Percentiles rank a stretch among this genome's conserved stretches.
phyloP scores from a whole-genome alignment of 2,797 vertebrate genomes.

The Yasuhikotakia modesta region DNA sequence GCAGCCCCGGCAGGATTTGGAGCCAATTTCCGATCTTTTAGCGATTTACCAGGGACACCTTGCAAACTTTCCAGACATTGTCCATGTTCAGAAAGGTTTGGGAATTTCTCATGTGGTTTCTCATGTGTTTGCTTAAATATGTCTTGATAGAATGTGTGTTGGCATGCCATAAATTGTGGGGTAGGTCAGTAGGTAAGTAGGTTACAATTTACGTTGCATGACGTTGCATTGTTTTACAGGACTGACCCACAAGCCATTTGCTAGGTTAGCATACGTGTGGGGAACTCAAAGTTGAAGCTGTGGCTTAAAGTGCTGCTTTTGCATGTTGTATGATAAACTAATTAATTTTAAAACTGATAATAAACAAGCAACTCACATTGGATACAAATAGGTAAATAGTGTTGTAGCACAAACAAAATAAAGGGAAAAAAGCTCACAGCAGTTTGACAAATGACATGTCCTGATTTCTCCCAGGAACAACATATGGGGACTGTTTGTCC shows the following conservation, averaged over 20 bases:
- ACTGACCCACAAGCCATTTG: background rate
- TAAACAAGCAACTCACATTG: no score
- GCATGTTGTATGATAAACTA: background rate
- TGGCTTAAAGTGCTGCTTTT: background rate
- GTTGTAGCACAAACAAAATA: background rate
- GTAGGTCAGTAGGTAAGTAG: constrained; percentile 47
- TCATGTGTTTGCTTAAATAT: constrained; percentile 4
- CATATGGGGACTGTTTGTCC: constrained; percentile 67
- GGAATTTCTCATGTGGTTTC: constrained; percentile 17
- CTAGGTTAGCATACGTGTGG: background rate
- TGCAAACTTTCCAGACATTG: constrained; percentile 96
- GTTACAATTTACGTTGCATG: constrained; percentile 28
- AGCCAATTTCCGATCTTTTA: constrained; percentile 92
- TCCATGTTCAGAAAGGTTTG: constrained; percentile 97
- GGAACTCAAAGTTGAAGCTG: background rate
- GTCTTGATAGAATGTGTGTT: constrained; percentile 3
- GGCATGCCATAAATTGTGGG: constrained; percentile 27
- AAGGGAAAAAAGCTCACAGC: background rate
- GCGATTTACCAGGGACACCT: constrained; percentile 94
- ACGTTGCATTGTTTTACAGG: background rate
- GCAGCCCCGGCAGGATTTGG: constrained; percentile 93
- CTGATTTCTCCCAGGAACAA: constrained; percentile 42
- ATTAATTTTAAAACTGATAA: no score
- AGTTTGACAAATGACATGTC: constrained; percentile 18
- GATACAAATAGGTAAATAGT: background rate